Evolutionary conservation across 2,888 invertebrate species (phyloP).

Genomic region (Syrista parreyssii): DNA sequence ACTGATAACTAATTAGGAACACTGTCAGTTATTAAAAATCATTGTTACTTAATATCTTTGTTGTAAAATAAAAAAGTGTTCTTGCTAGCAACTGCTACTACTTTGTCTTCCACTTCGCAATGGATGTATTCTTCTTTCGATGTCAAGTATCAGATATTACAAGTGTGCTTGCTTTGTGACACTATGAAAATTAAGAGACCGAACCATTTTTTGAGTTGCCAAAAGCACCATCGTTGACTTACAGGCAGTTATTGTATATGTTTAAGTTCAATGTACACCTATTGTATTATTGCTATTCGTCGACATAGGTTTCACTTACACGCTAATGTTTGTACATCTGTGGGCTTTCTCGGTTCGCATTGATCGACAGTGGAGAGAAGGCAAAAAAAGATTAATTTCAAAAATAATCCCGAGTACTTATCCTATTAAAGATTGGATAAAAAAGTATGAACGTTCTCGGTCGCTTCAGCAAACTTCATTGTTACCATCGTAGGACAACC

Average conservation of each 20-base stretch:
- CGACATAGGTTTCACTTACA: slow-evolving; percentile 41
- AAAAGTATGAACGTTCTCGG: background rate
- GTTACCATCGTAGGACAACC: background rate
- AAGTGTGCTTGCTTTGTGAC: slow-evolving; percentile 17
- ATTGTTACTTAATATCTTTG: background rate
- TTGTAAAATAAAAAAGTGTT: background rate
- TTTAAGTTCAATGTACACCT: slow-evolving; percentile 47
- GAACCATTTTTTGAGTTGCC: slow-evolving; percentile 14
- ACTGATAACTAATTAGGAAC: background rate
- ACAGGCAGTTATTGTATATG: slow-evolving; percentile 31
- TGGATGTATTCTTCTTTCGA: background rate
- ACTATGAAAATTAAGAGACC: background rate
- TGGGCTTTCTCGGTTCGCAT: slow-evolving; percentile 35
- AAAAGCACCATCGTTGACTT: slow-evolving; percentile 38
- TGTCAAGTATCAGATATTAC: background rate
- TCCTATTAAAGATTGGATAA: background rate
- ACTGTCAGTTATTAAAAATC: background rate
- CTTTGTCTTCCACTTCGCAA: background rate
- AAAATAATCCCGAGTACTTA: background rate
- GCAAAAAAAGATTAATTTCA: background rate
- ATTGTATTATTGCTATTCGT: slow-evolving; percentile 56
- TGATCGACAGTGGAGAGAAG: slow-evolving; percentile 30
- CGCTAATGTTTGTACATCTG: slow-evolving; percentile 51
- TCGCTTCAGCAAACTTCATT: background rate
- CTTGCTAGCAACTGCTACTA: background rate